phyloP scores from a whole-genome alignment of 2,113 vertebrate genomes.

The Syngnathus typhle region DNA sequence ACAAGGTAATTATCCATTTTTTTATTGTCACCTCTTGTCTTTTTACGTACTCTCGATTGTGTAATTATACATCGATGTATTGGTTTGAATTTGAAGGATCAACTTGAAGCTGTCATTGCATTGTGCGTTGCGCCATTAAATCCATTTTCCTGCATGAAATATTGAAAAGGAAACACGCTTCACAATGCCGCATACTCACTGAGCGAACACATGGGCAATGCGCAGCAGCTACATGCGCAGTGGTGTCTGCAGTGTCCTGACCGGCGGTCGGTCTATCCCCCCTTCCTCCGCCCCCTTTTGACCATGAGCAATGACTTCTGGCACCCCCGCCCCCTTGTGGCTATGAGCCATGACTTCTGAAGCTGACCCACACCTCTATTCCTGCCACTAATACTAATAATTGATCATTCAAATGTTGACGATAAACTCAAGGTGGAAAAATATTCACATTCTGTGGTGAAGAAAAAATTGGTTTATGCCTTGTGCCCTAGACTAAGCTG shows the following conservation, averaged over 20 bases:
- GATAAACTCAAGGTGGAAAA: neutral
- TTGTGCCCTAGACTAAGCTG: conserved; percentile 35
- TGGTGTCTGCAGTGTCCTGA: conserved; percentile 60
- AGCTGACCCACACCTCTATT: neutral
- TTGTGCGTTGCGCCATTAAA: conserved; percentile 17
- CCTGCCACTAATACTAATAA: neutral
- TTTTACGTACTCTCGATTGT: neutral
- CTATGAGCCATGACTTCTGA: conserved; percentile 1
- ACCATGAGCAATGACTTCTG: conserved; percentile 6
- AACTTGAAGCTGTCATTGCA: neutral
- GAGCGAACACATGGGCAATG: conserved; percentile 67
- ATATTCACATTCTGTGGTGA: neutral
- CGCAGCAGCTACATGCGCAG: conserved; percentile 65
- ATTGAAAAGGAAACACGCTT: conserved; percentile 55
- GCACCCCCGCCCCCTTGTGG: neutral
- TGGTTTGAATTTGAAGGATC: neutral
- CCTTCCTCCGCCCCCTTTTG: neutral
- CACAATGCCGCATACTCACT: conserved; percentile 51
- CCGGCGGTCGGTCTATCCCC: neutral
- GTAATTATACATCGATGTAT: neutral
- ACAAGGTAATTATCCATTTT: conserved; percentile 68
- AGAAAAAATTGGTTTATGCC: neutral
- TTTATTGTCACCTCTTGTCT: conserved; percentile 53
- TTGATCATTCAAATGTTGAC: neutral
- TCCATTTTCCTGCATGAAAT: conserved; percentile 44